Conservation (phyloP, 2,797 vertebrate species). For the Dallia pectoralis region DNA sequence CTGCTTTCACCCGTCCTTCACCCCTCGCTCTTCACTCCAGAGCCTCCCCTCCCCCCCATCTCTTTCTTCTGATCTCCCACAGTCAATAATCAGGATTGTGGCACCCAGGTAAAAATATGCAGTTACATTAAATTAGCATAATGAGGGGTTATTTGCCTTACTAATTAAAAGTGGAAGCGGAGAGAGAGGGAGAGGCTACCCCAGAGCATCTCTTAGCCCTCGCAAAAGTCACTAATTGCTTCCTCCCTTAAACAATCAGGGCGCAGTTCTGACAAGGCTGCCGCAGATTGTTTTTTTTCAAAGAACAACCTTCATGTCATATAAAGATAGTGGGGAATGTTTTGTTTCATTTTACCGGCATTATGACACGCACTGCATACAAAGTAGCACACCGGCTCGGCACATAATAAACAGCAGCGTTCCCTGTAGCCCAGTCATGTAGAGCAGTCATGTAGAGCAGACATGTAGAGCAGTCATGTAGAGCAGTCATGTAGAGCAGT, state of each 20-base stretch:
- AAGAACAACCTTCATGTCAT: not conserved
- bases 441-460: not conserved
- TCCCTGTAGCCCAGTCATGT: not conserved
- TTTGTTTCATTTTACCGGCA: not conserved
- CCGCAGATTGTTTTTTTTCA: not conserved
- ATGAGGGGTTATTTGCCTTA: slow-evolving; percentile 72
- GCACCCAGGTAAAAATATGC: slow-evolving; percentile 71
- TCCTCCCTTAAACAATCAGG: slow-evolving; percentile 61
- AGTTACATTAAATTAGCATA: slow-evolving; percentile 72
- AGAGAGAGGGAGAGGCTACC: slow-evolving; percentile 49
- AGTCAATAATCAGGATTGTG: slow-evolving; percentile 51
- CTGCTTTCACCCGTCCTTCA: too few relatives aligned
- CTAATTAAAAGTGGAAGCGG: slow-evolving; percentile 68
- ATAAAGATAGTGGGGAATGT: not conserved
- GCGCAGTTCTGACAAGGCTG: not conserved
- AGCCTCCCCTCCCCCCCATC: not conserved
- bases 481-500: not conserved
- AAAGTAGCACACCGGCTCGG: not conserved
- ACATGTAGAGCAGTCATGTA: not conserved
- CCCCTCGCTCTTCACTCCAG: not conserved
- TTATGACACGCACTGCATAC: not conserved
- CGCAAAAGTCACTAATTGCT: slow-evolving; percentile 73
- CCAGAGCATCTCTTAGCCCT: slow-evolving; percentile 72
- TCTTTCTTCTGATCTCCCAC: not conserved
- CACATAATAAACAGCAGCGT: not conserved